Percentiles rank a stretch among this genome's conserved stretches.
These are phyloP conservation scores for Bagarius yarrelli DNA, from an alignment of 2,113 vertebrate genomes.

Conservation along the genomic window DNA sequence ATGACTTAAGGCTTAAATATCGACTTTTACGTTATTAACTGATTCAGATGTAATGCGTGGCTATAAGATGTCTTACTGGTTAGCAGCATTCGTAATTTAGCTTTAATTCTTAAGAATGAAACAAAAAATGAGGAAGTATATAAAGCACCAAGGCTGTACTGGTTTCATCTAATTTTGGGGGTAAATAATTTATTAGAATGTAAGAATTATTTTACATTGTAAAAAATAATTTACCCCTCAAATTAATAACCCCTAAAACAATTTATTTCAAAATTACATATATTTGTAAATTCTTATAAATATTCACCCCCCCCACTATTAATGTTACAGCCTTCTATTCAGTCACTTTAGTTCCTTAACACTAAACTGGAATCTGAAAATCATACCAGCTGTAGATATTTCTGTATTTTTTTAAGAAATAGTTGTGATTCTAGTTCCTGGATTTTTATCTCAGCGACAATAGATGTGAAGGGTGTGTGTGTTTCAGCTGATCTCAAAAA, in stretches of 20 bases:
- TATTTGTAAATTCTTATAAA: too few relatives aligned
- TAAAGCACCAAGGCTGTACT: neutral
- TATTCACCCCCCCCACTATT: neutral
- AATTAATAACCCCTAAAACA: too few relatives aligned
- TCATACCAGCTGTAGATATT: neutral
- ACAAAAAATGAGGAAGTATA: neutral
- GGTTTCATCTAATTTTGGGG: neutral
- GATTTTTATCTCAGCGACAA: slow-evolving; percentile 10
- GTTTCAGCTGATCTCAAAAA: slow-evolving; percentile 13
- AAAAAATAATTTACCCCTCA: too few relatives aligned
- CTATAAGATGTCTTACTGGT: neutral
- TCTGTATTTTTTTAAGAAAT: neutral
- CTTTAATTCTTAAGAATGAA: too few relatives aligned
- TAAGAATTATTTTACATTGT: neutral
- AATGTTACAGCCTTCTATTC: too few relatives aligned
- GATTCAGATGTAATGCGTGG: neutral
- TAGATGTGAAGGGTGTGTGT: slow-evolving; percentile 7
- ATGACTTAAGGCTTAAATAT: neutral
- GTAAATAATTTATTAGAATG: neutral
- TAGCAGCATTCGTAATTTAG: neutral
- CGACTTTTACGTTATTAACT: neutral
- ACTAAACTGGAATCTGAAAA: neutral
- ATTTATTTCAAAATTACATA: too few relatives aligned
- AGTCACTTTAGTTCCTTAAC: neutral
- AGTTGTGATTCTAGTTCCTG: slow-evolving; percentile 4